Base-by-base conservation (phyloP, 2,888 invertebrate genomes). In the Cryptosula pallasiana region DNA sequence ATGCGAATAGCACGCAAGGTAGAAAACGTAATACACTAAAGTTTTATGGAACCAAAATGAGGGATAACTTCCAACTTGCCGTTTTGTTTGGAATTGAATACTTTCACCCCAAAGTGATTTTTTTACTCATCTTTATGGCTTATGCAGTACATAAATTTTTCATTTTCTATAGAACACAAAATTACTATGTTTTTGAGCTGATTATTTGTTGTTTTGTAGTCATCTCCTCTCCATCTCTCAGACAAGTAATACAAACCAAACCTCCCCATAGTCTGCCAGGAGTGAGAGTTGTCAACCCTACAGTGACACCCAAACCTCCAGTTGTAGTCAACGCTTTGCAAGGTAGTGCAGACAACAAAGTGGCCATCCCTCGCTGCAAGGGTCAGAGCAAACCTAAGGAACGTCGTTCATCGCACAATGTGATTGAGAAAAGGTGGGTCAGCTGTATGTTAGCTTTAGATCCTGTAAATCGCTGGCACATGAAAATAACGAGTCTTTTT, bases 401-500 rank as follows among this genome's bases (percentile, higher is more conserved):
- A 27, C 20, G 63, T 9, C 77, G 83, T 32, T 87, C 87, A 16
- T 86, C 97, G 0, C 99, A 99, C 85, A 99, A 99, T 88, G 96
- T 98, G 29, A 99, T 99, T 76, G 99, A 99, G 83, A 90, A 98
- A 76, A 90, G 98, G 74, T 63, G 27, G n/a, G 57, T 16, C n/a
- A 57, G 13, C 25, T 45, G 45, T 9, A 9, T 13, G 9, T 45
- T 45, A n/a, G n/a, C n/a, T n/a, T n/a, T n/a, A n/a, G n/a, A n/a
- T n/a, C n/a, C n/a, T n/a, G n/a, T n/a, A n/a, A n/a, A n/a, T n/a
- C n/a, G n/a, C n/a, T n/a, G n/a, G n/a, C n/a, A n/a, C n/a, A n/a
- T n/a, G n/a, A n/a, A n/a, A n/a, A n/a, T n/a, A n/a, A n/a, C n/a
- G n/a, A n/a, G n/a, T n/a, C n/a, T n/a, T n/a, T n/a, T n/a, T n/a